Base-by-base conservation (phyloP, 1,140 invertebrate genomes). In the Solenopsis invicta region DNA sequence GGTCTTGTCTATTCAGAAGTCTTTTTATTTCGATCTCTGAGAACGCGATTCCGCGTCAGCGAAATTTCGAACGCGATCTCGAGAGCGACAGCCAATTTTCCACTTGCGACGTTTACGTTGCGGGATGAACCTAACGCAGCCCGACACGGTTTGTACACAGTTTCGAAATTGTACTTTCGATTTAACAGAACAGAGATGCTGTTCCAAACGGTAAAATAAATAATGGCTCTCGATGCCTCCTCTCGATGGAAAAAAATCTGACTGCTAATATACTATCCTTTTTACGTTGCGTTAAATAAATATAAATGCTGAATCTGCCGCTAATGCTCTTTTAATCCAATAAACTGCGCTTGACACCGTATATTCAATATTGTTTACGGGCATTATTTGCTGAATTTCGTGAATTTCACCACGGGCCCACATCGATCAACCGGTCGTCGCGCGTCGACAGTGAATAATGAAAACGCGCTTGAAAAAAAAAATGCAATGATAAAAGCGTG, bases 381-480 rank as follows among this genome's bases (percentile, higher is more conserved):
- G 48, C 24, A n/a, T 48, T 74, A 82, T 48, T 84, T 74, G 52
- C 54, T 13, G n/a, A 71, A 81, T 71, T 69, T 67, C 37, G 52
- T 34, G 54, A 48, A 6, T 72, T 74, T 75, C n/a, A n/a, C 24
- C 54, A 41, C 41, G n/a, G 21, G 13, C 16, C 45, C 16, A 12
- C 74, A 67, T 85, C 59, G 74, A 85, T 77, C 72, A 78, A 85
- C 29, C 16, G 48, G 48, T n/a, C 59, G 72, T 48, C 29, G 61
- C 29, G 61, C 56, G 72, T 41, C 59, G 82, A 64, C 72, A 85
- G 50, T 64, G 80, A 84, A 84, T 84, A 84, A 84, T 75, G 69
- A 84, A 84, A 84, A 75, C 29, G 52, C 69, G 24, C 41, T 29
- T n/a, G 74, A 29, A 74, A 85, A 85, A 85, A 85, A 85, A 85